Evolutionary conservation across 2,888 invertebrate genomes (phyloP), one percentile per base, ranked within the genome.

Genomic region (Oegoconia quadripuncta): DNA sequence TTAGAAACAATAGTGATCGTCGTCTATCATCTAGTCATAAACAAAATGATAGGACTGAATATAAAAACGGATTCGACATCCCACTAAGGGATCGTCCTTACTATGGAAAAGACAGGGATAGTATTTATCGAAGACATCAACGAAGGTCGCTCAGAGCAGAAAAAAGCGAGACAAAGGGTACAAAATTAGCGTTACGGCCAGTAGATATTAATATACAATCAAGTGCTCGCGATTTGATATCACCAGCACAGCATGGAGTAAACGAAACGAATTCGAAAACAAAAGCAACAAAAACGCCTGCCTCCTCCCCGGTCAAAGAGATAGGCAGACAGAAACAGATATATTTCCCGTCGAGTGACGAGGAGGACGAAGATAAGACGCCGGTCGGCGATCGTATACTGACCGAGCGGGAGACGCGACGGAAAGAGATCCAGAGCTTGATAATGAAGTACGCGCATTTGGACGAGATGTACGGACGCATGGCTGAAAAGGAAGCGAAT

Each of bases 371-470:
- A 38, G 90, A 89, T 47, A 77, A 83, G 48, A 88, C 88, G 12
- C 88, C 88, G 7, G 83, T 88, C 25, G 82, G 82, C 31, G 92
- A 92, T 62, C 88, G 88, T 44, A 86, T 89, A 15, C 75, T 91
- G 32, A 89, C 90, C 50, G 95, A 95, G 52, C 89, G 95, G 29
- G 94, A 95, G 69, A 93, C 93, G 7, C 92, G 93, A 56, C 90
- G 95, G 23, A 95, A 95, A 62, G 95, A 96, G 66, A 94, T 95
- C 42, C 93, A 94, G 70, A 92, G 92, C 57, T 84, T 96, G 42
- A 94, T 95, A 44, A 89, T 93, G 88, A 95, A 95, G 71, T 95
- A 95, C 71, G 92, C 94, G 18, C 93, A 93, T 30, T 81, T 95
- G 50, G 94, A 94, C 57, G 93, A 93, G 60, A 90, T 90, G 40